Conservation (phyloP, 1,140 invertebrate genomes). For the Pachypeltis micranthus region DNA sequence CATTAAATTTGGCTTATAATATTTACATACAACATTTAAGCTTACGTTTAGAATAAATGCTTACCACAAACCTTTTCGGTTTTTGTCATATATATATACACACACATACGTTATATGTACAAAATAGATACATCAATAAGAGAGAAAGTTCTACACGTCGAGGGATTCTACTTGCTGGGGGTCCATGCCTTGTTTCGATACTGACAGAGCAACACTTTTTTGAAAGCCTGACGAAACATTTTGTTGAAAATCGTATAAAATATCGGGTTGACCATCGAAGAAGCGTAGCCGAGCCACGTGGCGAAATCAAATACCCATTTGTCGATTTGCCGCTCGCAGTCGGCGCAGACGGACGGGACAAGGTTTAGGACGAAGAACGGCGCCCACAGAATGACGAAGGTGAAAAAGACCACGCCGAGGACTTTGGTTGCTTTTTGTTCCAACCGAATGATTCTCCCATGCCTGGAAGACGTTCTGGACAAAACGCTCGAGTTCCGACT, state of each 20-base stretch:
- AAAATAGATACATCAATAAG: constrained; percentile 4
- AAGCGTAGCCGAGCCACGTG: constrained; percentile 84
- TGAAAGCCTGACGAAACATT: constrained; percentile 80
- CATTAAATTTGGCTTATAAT: no score
- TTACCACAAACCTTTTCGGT: constrained; percentile 7
- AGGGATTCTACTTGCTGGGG: constrained; percentile 16
- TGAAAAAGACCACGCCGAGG: constrained; percentile 82
- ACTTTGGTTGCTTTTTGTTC: constrained; percentile 94
- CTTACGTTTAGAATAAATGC: constrained; percentile 18
- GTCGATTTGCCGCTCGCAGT: constrained; percentile 59
- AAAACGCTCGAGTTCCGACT: constrained; percentile 65
- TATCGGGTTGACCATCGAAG: constrained; percentile 86
- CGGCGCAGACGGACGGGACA: constrained; percentile 59
- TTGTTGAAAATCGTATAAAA: constrained; percentile 94
- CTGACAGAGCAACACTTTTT: constrained; percentile 70
- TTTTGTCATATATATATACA: constrained; percentile 5
- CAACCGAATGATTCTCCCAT: constrained; percentile 64
- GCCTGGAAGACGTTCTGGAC: constrained; percentile 62
- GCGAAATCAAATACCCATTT: constrained; percentile 72
- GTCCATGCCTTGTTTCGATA: constrained; percentile 39
- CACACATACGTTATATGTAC: background rate
- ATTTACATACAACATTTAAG: constrained; percentile 13
- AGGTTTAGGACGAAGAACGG: constrained; percentile 86
- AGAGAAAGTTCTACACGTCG: background rate
- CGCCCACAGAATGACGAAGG: constrained; percentile 85